Conservation (phyloP, 2,797 vertebrate genomes). For the Amniataba percoides region DNA sequence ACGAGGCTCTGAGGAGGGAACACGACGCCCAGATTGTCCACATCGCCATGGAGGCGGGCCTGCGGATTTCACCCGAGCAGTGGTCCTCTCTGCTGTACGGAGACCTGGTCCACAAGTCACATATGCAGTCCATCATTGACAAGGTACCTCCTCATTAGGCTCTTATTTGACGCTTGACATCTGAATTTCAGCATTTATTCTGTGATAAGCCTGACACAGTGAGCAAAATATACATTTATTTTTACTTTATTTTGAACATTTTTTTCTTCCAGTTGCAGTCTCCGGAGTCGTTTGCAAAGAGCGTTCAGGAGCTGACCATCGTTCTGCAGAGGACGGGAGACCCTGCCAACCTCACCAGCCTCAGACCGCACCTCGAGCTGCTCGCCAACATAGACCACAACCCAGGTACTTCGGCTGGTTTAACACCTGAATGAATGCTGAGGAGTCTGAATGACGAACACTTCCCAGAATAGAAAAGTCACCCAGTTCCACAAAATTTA, state of each 20-base stretch:
- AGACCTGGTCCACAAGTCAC: constrained; percentile 96
- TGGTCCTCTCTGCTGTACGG: constrained; percentile 98
- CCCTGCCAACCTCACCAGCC: constrained; percentile 94
- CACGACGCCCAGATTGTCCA: constrained; percentile 98
- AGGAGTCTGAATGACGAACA: constrained; percentile 2
- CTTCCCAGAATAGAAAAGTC: not conserved
- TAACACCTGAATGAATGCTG: not conserved
- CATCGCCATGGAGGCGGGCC: constrained; percentile 97
- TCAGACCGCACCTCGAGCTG: constrained; percentile 93
- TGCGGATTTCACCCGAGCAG: constrained; percentile 96
- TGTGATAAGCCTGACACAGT: not conserved
- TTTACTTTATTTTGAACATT: constrained; percentile 6
- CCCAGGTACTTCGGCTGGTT: constrained; percentile 84
- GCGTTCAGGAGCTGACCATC: constrained; percentile 96
- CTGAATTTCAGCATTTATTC: not conserved
- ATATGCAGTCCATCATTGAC: constrained; percentile 99
- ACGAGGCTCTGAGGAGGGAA: constrained; percentile 94
- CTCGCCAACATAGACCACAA: constrained; percentile 97
- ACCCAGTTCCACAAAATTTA: constrained; percentile 6
- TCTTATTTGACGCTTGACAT: not conserved
- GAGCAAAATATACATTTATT: not conserved
- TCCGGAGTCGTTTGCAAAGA: constrained; percentile 97
- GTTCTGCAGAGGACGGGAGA: constrained; percentile 96
- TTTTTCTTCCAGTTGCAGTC: constrained; percentile 89
- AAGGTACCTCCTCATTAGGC: constrained; percentile 50